These are phyloP conservation scores for Sebastes steindachneri DNA, from an alignment of 2,797 vertebrate genomes.

Conservation along the genomic window DNA sequence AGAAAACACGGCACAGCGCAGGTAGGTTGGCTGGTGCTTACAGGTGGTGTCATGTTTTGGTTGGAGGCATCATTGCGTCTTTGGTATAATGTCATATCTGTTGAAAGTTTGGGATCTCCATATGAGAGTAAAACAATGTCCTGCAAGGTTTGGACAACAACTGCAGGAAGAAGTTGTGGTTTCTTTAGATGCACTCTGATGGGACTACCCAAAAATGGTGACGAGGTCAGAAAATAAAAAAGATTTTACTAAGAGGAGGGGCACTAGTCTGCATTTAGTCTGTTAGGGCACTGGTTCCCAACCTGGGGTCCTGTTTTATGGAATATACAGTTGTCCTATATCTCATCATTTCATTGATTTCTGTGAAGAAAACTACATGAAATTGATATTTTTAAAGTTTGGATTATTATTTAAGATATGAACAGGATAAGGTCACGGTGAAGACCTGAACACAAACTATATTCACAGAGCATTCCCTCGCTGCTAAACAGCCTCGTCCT, in stretches of 20 bases:
- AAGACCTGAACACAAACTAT: too few species aligned
- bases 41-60: background rate
- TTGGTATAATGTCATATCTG: background rate
- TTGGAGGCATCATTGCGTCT: background rate
- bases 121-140: background rate
- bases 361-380: too few species aligned
- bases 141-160: background rate
- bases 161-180: background rate
- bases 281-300: background rate
- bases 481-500: too few species aligned
- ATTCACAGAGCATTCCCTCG: too few species aligned
- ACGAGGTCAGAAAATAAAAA: too few species aligned
- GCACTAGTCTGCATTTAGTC: background rate
- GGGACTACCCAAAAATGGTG: too few species aligned
- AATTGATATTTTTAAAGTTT: too few species aligned
- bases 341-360: too few species aligned
- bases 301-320: too few species aligned
- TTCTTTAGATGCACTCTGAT: background rate
- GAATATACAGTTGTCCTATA: too few species aligned
- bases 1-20: background rate
- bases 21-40: constrained; percentile 22
- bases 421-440: too few species aligned
- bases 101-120: background rate
- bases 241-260: background rate
- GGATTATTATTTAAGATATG: too few species aligned